phyloP scores from a whole-genome alignment of 2,797 vertebrate species.

The Cyclura pinguis region DNA sequence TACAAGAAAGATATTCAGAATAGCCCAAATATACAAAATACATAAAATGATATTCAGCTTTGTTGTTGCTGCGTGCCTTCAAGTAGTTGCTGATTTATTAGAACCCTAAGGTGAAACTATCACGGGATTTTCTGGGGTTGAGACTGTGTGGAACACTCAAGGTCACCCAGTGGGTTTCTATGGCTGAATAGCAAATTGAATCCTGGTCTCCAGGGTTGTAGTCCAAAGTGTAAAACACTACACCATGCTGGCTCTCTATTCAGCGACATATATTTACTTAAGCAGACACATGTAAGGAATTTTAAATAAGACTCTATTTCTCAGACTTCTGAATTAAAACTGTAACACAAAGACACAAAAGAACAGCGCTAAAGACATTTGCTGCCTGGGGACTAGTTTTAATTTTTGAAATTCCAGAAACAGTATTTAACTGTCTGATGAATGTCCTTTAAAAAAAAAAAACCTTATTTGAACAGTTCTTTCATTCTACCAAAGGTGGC shows the following conservation, averaged over 20 bases:
- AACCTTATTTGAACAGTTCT: not conserved
- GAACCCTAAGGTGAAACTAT: too few relatives aligned
- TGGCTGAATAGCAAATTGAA: too few relatives aligned
- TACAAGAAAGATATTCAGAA: not conserved
- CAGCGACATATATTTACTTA: not conserved
- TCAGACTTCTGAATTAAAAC: not conserved
- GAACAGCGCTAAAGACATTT: not conserved
- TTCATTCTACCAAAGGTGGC: not conserved
- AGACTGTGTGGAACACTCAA: too few relatives aligned
- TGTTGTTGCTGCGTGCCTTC: too few relatives aligned
- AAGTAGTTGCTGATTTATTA: too few relatives aligned
- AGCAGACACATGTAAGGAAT: not conserved
- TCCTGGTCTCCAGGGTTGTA: too few relatives aligned
- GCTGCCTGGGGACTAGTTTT: not conserved
- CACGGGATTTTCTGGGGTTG: too few relatives aligned
- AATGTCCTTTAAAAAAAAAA: not conserved
- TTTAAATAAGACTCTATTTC: not conserved
- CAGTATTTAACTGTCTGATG: not conserved
- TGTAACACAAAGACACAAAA: not conserved
- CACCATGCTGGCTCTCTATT: not conserved
- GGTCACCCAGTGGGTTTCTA: too few relatives aligned
- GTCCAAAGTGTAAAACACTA: too few relatives aligned
- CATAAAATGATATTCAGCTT: not conserved
- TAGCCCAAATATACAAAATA: too few relatives aligned
- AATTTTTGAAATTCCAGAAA: conserved; percentile 1